Conservation (phyloP, 2,888 invertebrate species). For the Tanytarsus gracilentus region DNA sequence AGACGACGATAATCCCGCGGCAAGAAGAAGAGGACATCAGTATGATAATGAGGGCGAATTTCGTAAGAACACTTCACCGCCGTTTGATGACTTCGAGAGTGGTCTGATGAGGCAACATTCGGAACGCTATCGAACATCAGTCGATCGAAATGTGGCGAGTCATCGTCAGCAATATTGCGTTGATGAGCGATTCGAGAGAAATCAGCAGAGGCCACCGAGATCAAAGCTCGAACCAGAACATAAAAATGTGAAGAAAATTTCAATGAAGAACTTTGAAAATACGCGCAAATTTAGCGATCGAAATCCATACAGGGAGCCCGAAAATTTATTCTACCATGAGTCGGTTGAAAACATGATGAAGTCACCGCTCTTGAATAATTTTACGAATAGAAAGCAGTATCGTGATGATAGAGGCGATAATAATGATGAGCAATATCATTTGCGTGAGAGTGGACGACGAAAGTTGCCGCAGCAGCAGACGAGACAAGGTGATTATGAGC, state of each 20-base stretch:
- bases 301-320: slow-evolving; percentile 42
- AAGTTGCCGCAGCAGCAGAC: too few species aligned
- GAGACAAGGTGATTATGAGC: too few species aligned
- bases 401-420: slow-evolving; percentile 33
- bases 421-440: background rate
- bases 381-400: too few species aligned
- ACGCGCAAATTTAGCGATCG: slow-evolving; percentile 34
- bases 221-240: too few species aligned
- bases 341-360: slow-evolving; percentile 44
- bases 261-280: too few species aligned
- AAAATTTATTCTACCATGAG: slow-evolving; percentile 42
- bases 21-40: too few species aligned
- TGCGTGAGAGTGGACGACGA: background rate
- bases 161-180: slow-evolving; percentile 43
- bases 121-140: background rate
- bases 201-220: too few species aligned
- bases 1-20: too few species aligned
- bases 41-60: background rate
- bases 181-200: too few species aligned
- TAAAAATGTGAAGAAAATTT: too few species aligned
- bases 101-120: background rate
- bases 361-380: slow-evolving; percentile 42
- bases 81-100: too few species aligned
- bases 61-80: too few species aligned
- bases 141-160: background rate